Evolutionary conservation across 2,888 invertebrate species (phyloP).

Genomic region (Darwinula stevensoni): DNA sequence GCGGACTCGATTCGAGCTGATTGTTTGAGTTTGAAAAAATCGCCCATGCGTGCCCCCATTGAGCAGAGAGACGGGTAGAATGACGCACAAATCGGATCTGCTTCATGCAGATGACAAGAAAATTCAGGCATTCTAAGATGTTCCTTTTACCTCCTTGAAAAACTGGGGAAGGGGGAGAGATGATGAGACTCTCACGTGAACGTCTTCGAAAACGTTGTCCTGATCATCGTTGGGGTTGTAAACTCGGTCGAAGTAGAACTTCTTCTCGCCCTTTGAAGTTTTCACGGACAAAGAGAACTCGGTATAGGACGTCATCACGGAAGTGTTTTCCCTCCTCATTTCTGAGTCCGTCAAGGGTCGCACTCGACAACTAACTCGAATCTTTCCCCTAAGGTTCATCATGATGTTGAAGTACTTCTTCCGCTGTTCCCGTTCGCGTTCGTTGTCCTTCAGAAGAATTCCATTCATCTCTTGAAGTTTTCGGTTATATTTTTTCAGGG

Average conservation of each 20-base stretch:
- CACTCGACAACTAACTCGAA: constrained; percentile 20
- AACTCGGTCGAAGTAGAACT: constrained; percentile 17
- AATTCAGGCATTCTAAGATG: too few relatives aligned
- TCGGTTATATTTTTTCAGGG: constrained; percentile 8
- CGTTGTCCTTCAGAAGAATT: constrained; percentile 12
- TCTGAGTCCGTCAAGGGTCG: constrained; percentile 14
- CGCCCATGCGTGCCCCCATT: too few relatives aligned
- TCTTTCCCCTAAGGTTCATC: constrained; percentile 16
- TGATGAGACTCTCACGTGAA: constrained; percentile 17
- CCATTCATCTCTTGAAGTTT: too few relatives aligned
- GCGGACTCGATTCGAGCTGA: too few relatives aligned
- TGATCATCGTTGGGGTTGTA: constrained; percentile 16
- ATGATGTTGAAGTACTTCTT: constrained; percentile 14
- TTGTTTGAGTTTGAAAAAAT: too few relatives aligned
- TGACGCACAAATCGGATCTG: too few relatives aligned
- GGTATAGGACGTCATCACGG: constrained; percentile 7
- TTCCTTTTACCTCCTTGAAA: too few relatives aligned
- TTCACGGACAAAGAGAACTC: constrained; percentile 13
- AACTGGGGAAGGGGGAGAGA: too few relatives aligned
- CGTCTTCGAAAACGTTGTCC: constrained; percentile 17
- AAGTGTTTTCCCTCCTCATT: constrained; percentile 8
- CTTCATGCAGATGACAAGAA: too few relatives aligned
- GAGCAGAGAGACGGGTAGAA: too few relatives aligned
- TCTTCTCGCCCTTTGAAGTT: constrained; percentile 14
- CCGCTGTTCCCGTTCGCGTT: constrained; percentile 12